Conservation (phyloP, 2,888 invertebrate species). For the Cinara cedri region DNA sequence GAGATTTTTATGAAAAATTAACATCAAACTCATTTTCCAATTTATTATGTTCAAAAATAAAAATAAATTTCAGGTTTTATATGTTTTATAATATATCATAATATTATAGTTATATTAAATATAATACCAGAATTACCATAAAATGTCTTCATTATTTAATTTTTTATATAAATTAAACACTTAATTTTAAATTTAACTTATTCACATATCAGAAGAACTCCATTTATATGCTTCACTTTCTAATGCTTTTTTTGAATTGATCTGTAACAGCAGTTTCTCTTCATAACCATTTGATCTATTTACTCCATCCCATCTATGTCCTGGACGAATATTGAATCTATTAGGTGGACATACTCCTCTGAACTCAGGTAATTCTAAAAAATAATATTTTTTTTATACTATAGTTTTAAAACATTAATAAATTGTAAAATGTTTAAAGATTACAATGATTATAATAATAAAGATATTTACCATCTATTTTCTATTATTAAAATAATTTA, state of each 20-base stretch:
- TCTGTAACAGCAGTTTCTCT: conserved; percentile 80
- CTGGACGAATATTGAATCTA: conserved; percentile 88
- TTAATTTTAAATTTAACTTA: not conserved
- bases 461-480: too few species aligned
- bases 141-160: not conserved
- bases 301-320: conserved; percentile 98
- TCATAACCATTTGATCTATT: conserved; percentile 97
- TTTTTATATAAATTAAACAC: not conserved
- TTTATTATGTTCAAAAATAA: too few species aligned
- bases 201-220: conserved; percentile 91
- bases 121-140: too few species aligned
- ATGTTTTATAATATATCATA: too few species aligned
- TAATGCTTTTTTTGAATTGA: conserved; percentile 75
- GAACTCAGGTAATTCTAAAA: conserved; percentile 69
- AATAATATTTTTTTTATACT: not conserved
- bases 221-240: conserved; percentile 91
- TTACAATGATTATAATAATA: too few species aligned
- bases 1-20: too few species aligned
- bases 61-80: too few species aligned
- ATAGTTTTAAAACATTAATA: too few species aligned
- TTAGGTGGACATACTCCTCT: conserved; percentile 89
- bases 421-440: too few species aligned
- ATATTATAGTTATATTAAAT: too few species aligned
- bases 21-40: too few species aligned
- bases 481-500: too few species aligned